These are phyloP conservation scores for Galerucella nymphaeae DNA, from an alignment of 2,888 invertebrate genomes.

Conservation along the genomic window DNA sequence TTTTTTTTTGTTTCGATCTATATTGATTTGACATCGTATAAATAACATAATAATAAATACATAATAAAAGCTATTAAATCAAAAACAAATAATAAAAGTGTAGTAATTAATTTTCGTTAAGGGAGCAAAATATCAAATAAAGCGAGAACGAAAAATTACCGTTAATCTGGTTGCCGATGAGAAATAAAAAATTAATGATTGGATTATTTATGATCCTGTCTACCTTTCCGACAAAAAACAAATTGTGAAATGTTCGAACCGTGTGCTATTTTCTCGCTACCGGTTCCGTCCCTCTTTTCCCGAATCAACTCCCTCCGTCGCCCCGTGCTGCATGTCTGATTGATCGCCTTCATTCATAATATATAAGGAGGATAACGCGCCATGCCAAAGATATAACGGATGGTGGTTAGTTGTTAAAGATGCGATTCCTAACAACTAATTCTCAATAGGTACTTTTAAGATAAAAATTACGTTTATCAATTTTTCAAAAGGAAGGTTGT, in stretches of 20 bases:
- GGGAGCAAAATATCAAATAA: background rate
- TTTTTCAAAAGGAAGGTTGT: too few species aligned
- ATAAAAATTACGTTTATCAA: too few species aligned
- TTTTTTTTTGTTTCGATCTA: too few species aligned
- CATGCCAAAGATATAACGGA: background rate
- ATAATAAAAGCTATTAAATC: too few species aligned
- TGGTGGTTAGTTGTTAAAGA: constrained; percentile 7
- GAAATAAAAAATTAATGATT: constrained; percentile 41
- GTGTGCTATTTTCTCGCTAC: constrained; percentile 31
- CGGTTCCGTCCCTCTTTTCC: constrained; percentile 6
- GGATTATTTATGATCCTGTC: constrained; percentile 39
- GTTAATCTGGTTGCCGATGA: constrained; percentile 39
- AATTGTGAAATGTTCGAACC: constrained; percentile 35
- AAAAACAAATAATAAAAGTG: too few species aligned
- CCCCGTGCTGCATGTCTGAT: constrained; percentile 21
- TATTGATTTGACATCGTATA: too few species aligned
- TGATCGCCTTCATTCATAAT: constrained; percentile 32
- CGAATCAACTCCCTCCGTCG: constrained; percentile 11
- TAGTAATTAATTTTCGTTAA: background rate
- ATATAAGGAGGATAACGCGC: constrained; percentile 17
- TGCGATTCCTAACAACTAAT: background rate
- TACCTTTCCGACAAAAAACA: constrained; percentile 39
- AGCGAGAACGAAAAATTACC: constrained; percentile 34
- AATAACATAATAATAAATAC: too few species aligned
- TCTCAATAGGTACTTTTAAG: background rate